Evolutionary conservation across 2,797 vertebrate genomes (phyloP).

Genomic region (Crypturellus tataupa): DNA sequence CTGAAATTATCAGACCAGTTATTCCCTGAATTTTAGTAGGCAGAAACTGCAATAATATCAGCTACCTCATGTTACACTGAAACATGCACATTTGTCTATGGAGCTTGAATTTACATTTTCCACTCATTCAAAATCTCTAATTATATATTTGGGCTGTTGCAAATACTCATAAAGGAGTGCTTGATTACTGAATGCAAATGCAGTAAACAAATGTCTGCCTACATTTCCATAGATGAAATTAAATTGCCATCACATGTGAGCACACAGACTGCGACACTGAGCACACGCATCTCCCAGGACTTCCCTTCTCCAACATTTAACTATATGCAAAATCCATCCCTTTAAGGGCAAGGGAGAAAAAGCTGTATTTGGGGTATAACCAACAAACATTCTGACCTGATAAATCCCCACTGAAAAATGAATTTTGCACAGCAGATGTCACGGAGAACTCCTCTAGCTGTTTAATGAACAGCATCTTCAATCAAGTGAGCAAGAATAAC

Average conservation of each 20-base stretch:
- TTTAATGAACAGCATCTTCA: not conserved
- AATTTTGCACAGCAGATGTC: not conserved
- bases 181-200: not conserved
- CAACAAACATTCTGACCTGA: not conserved
- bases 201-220: not conserved
- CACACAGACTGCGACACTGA: not conserved
- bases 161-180: not conserved
- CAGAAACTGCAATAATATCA: not conserved
- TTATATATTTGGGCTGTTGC: not conserved
- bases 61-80: not conserved
- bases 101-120: not conserved
- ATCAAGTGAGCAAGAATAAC: not conserved
- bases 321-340: not conserved
- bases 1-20: not conserved
- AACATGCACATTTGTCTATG: not conserved
- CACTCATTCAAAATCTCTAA: not conserved
- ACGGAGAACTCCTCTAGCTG: not conserved
- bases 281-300: not conserved
- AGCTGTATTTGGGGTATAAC: not conserved
- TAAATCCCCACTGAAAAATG: not conserved
- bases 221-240: not conserved
- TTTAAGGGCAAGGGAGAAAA: not conserved
- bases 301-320: not conserved
- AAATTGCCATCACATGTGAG: not conserved
- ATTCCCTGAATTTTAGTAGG: not conserved